These are phyloP conservation scores for Macrophya alboannulata DNA, from an alignment of 2,888 invertebrate species.

Conservation along the genomic window DNA sequence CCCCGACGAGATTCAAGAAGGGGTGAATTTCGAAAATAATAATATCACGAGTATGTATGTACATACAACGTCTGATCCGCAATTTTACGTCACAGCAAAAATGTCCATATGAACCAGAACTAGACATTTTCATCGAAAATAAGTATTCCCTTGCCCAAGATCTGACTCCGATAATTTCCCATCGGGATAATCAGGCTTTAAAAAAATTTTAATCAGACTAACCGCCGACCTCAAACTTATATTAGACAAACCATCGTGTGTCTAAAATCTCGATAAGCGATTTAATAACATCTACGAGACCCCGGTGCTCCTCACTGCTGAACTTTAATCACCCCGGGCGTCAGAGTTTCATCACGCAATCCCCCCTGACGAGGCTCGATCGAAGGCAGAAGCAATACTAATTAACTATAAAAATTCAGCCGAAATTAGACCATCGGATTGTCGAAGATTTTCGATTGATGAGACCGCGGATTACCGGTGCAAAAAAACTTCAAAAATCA, in stretches of 20 bases:
- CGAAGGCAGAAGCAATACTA: not conserved
- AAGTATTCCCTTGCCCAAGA: too few relatives aligned
- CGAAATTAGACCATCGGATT: not conserved
- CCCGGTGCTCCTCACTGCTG: not conserved
- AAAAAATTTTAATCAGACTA: not conserved
- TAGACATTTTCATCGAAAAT: not conserved
- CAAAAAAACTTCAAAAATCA: not conserved
- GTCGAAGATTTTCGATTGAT: too few relatives aligned
- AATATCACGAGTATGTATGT: not conserved
- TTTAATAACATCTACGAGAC: conserved; percentile 11
- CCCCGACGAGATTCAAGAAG: conserved; percentile 17
- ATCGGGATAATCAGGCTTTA: not conserved
- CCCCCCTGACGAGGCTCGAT: not conserved
- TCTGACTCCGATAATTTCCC: too few relatives aligned
- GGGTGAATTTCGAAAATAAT: not conserved
- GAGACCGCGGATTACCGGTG: too few relatives aligned
- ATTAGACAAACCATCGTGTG: not conserved
- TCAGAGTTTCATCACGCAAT: conserved; percentile 29
- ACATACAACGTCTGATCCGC: not conserved
- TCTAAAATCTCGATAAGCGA: conserved; percentile 23
- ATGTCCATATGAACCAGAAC: not conserved
- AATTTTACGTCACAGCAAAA: not conserved
- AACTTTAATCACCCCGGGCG: conserved; percentile 26
- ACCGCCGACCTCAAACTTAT: not conserved
- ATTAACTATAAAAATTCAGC: not conserved